These are phyloP conservation scores for Hippopotamus amphibius DNA, from an alignment of 2,113 vertebrate species.

Conservation along the genomic window DNA sequence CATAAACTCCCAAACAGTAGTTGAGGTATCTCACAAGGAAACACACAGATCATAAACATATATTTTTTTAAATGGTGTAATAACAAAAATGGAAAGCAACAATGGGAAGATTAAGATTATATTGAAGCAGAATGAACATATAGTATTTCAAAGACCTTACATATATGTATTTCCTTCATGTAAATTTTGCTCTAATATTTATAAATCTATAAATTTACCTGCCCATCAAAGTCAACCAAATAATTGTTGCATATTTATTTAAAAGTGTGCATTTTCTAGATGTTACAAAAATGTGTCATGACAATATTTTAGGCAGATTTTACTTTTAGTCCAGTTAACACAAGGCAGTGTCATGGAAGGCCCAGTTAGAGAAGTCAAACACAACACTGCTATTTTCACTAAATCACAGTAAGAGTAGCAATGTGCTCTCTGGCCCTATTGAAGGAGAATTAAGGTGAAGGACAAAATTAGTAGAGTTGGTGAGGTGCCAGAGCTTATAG, in stretches of 20 bases:
- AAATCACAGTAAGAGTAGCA: not conserved
- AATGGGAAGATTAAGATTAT: not conserved
- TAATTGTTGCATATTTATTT: not conserved
- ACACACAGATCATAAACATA: not conserved
- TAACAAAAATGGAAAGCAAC: not conserved
- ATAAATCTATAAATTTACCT: not conserved
- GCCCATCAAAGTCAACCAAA: not conserved
- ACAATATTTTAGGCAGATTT: not conserved
- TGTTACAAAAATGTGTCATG: not conserved
- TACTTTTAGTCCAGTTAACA: not conserved
- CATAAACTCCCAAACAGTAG: not conserved
- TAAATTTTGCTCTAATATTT: not conserved
- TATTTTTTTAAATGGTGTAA: not conserved
- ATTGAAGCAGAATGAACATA: not conserved
- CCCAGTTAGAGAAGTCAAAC: not conserved
- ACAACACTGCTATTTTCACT: not conserved
- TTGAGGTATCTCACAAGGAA: not conserved
- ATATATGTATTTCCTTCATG: not conserved
- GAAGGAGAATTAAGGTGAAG: not conserved
- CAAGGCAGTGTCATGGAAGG: not conserved
- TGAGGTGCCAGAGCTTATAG: too few species aligned
- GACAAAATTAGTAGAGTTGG: not conserved
- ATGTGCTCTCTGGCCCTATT: not conserved
- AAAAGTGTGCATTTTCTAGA: not conserved
- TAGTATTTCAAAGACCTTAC: not conserved